Evolutionary conservation across 2,797 vertebrate genomes (phyloP).

Genomic region (Sebastes taczanowskii): DNA sequence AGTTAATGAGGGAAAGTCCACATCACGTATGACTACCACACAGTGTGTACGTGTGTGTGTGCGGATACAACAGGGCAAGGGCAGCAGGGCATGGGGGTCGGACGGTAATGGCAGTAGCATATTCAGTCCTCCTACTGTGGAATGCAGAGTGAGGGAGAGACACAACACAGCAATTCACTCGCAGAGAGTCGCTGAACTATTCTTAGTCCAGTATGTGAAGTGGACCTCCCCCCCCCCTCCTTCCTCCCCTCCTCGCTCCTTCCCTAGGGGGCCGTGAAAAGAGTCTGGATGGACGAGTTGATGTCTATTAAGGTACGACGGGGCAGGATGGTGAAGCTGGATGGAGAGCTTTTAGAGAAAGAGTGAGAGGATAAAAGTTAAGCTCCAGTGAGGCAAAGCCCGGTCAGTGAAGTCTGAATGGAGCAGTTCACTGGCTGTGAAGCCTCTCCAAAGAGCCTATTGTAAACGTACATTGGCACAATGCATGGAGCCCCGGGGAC

Average conservation of each 20-base stretch:
- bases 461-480: constrained; percentile 71
- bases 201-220: constrained; percentile 79
- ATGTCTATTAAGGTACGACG: constrained; percentile 43
- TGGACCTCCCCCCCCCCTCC: constrained; percentile 33
- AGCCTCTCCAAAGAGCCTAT: constrained; percentile 73
- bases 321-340: constrained; percentile 20
- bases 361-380: constrained; percentile 56
- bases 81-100: constrained; percentile 57
- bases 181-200: constrained; percentile 70
- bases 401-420: constrained; percentile 61
- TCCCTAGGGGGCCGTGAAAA: constrained; percentile 33
- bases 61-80: constrained; percentile 26
- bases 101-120: constrained; percentile 73
- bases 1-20: constrained; percentile 47
- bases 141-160: constrained; percentile 77
- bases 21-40: constrained; percentile 30
- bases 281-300: constrained; percentile 37
- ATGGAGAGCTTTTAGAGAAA: constrained; percentile 40
- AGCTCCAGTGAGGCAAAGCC: constrained; percentile 63
- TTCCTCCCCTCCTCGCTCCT: background rate
- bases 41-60: constrained; percentile 11
- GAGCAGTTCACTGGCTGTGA: constrained; percentile 67
- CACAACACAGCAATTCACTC: constrained; percentile 75
- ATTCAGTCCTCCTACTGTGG: constrained; percentile 83
- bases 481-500: constrained; percentile 67